Evolutionary conservation across 1,140 invertebrate genomes (phyloP).

Genomic region (Littorina saxatilis): DNA sequence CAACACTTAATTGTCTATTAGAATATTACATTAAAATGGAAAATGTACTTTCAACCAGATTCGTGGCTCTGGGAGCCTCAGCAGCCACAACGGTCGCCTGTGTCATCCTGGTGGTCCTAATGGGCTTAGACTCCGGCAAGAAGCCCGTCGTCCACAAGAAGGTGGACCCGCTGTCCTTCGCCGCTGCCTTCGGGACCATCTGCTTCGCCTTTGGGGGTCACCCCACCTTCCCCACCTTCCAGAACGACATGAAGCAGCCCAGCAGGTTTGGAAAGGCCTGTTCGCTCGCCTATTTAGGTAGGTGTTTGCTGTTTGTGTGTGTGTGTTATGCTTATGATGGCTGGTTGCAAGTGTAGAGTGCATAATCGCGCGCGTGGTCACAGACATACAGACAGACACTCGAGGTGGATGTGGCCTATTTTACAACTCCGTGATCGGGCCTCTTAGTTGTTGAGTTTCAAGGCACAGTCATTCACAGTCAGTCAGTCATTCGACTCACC

Average conservation of each 20-base stretch:
- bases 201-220: constrained; percentile 76
- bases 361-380: no score
- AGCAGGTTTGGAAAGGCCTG: constrained; percentile 73
- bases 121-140: constrained; percentile 44
- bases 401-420: no score
- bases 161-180: constrained; percentile 65
- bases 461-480: no score
- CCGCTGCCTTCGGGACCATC: constrained; percentile 75
- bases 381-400: no score
- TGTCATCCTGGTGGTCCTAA: constrained; percentile 58
- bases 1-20: no score
- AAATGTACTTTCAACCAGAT: no score
- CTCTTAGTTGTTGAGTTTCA: no score
- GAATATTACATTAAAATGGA: no score
- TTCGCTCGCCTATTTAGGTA: constrained; percentile 73
- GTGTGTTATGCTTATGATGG: background rate
- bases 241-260: constrained; percentile 76
- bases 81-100: constrained; percentile 66
- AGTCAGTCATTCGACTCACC: no score
- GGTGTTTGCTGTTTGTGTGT: no score
- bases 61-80: constrained; percentile 69
- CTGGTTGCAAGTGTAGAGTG: no score
- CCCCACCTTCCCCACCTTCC: constrained; percentile 76
- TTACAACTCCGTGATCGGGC: no score
- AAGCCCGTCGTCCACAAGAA: constrained; percentile 43